Evolutionary conservation across 2,888 invertebrate species (phyloP).

Genomic region (Amorpha juglandis): DNA sequence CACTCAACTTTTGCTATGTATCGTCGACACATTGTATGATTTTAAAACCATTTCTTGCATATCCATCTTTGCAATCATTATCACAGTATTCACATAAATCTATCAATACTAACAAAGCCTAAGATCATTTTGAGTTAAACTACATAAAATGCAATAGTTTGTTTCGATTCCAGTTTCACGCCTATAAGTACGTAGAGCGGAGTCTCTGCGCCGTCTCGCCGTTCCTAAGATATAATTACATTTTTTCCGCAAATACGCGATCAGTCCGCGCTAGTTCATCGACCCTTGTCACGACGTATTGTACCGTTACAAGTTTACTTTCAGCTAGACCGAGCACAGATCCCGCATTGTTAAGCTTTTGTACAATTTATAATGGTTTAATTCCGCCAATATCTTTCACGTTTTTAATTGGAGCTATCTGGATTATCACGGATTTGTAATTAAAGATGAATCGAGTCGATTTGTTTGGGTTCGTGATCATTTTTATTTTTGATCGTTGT

Average conservation of each 20-base stretch:
- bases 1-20: no score
- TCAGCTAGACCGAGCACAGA: constrained; percentile 52
- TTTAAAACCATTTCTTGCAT: no score
- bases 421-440: not conserved
- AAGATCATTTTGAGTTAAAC: not conserved
- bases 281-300: constrained; percentile 52
- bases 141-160: not conserved
- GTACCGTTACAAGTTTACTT: constrained; percentile 68
- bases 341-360: constrained; percentile 29
- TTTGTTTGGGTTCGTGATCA: not conserved
- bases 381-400: constrained; percentile 36
- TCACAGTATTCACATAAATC: no score
- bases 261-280: constrained; percentile 52
- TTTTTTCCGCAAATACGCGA: constrained; percentile 59
- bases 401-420: constrained; percentile 23
- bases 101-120: no score
- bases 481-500: not conserved
- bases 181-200: not conserved
- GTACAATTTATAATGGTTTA: constrained; percentile 30
- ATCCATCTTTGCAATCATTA: no score
- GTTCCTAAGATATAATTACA: constrained; percentile 44
- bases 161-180: not conserved
- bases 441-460: not conserved
- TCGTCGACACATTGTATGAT: no score
- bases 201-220: not conserved